phyloP scores from a whole-genome alignment of 2,888 invertebrate species.

The Xestoiulus laeticollis region DNA sequence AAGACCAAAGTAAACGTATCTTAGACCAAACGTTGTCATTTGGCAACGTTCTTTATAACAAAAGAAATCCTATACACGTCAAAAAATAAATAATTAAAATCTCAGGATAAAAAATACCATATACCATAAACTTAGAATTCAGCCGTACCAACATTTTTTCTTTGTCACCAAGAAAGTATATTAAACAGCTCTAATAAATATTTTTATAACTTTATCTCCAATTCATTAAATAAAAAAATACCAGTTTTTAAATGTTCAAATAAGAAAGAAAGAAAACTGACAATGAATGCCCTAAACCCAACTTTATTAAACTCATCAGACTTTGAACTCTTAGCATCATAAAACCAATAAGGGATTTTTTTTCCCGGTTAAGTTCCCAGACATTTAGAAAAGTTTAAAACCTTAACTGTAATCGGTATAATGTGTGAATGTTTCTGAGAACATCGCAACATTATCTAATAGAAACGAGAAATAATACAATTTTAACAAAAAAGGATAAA shows the following conservation, averaged over 20 bases:
- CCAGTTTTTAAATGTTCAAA: neutral
- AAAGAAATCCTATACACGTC: neutral
- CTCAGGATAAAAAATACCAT: neutral
- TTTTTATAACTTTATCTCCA: neutral
- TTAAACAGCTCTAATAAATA: slow-evolving; percentile 8
- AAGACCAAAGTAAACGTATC: neutral
- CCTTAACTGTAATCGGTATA: neutral
- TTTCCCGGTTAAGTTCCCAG: neutral
- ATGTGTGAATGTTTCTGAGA: no score
- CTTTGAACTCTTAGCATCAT: neutral
- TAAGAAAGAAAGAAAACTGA: neutral
- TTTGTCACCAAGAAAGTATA: neutral
- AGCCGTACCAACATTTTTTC: neutral
- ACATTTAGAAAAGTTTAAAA: neutral
- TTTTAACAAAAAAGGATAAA: neutral
- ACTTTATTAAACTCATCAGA: neutral
- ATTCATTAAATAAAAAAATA: neutral
- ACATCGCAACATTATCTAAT: no score
- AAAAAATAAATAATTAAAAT: neutral
- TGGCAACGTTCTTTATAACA: neutral
- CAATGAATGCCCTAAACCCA: neutral
- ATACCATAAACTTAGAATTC: neutral
- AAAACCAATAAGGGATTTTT: no score
- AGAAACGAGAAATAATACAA: neutral
- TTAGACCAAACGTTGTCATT: neutral